Evolutionary conservation across 2,888 invertebrate species (phyloP).

Genomic region (Scaptomyza flava): DNA sequence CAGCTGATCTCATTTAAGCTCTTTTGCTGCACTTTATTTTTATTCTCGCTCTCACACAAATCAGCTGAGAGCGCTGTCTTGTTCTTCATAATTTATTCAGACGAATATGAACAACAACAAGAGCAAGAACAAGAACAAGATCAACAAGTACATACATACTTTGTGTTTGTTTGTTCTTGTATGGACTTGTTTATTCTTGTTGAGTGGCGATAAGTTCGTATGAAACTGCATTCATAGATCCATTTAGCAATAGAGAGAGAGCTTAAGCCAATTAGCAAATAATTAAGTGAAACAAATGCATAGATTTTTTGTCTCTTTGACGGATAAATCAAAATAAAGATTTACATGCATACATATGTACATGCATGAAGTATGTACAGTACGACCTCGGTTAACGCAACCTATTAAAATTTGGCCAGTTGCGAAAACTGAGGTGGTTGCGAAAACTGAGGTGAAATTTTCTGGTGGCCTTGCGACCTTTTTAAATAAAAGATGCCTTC

Average conservation of each 20-base stretch:
- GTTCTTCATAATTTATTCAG: constrained; percentile 6
- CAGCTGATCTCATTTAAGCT: constrained; percentile 8
- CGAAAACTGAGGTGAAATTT: no score
- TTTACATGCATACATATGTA: no score
- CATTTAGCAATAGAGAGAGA: neutral
- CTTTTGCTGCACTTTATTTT: neutral
- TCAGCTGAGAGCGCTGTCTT: constrained; percentile 23
- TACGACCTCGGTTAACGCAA: no score
- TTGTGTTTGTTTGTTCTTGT: constrained; percentile 2
- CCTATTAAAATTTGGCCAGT: no score
- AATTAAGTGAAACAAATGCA: constrained; percentile 4
- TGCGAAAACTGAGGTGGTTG: no score
- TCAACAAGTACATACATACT: constrained; percentile 10
- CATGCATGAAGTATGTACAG: no score
- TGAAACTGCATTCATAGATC: neutral
- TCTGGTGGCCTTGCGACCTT: no score
- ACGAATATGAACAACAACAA: constrained; percentile 1
- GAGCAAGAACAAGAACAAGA: constrained; percentile 18
- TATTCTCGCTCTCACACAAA: constrained; percentile 8
- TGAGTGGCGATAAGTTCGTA: constrained; percentile 3
- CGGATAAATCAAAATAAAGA: no score
- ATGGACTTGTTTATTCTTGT: constrained; percentile 11
- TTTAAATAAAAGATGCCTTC: no score
- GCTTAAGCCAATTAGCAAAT: neutral
- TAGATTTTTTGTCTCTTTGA: neutral